Conservation (phyloP, 1,140 invertebrate genomes). For the Lamellibrachia luymesi region DNA sequence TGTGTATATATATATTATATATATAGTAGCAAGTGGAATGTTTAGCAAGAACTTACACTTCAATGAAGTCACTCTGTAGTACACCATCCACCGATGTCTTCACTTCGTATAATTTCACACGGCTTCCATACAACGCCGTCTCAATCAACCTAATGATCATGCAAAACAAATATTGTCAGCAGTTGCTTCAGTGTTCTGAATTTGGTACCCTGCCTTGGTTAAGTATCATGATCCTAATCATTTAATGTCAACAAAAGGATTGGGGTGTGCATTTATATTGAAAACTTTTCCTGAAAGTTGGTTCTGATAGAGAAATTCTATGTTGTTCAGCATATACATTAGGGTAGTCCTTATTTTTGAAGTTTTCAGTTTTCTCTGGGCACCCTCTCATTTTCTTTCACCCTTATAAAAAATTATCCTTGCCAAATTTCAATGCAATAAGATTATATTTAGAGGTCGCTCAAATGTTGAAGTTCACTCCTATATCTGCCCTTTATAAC, state of each 20-base stretch:
- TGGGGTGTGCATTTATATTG: not conserved
- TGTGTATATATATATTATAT: no score
- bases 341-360: no score
- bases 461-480: no score
- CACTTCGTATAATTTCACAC: conserved; percentile 56
- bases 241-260: not conserved
- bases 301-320: not conserved
- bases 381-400: no score
- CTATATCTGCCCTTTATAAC: no score
- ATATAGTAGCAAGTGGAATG: no score
- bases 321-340: no score
- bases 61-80: conserved; percentile 58
- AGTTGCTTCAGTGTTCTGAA: not conserved
- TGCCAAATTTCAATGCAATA: no score
- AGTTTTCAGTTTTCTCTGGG: no score
- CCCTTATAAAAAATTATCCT: no score
- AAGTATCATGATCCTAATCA: no score
- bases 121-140: conserved; percentile 54
- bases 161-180: not conserved
- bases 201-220: not conserved
- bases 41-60: conserved; percentile 55
- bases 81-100: conserved; percentile 54
- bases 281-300: not conserved
- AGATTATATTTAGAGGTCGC: no score
- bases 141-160: conserved; percentile 50